Base-by-base conservation (phyloP, 2,113 vertebrate genomes). In the Atherinomorus stipes region DNA sequence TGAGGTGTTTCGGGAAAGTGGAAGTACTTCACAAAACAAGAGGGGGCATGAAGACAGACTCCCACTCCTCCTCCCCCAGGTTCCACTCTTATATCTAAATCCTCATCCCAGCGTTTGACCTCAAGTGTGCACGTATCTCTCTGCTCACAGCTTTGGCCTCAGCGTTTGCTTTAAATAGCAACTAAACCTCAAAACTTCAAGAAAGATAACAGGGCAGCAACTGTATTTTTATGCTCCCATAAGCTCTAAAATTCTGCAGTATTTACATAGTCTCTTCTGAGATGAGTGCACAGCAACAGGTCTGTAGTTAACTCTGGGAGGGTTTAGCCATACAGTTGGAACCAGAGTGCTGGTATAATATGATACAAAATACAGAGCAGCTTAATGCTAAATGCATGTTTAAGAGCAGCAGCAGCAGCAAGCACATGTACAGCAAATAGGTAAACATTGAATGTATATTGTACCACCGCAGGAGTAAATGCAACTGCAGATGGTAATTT, bases 331-430 rank as follows among this genome's bases (percentile, higher is more conserved):
- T 49, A 62, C 60, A 71, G 71, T 38, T 63, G 57, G 74, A 89
- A 81, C 71, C 75, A 81, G 67, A 62, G 64, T 22, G 1, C 66
- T 21, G 21, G 42, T 44, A 56, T 71, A 22, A 31, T 47, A 64
- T 40, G 37, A 69, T 25, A 65, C 50, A 45, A 31, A 61, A 44
- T 21, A 76, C 61, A 64, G 56, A 61, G 60, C 23, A 67, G 77
- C 79, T 71, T 59, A 40, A 72, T 72, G 74, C 73, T 25, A 85
- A 65, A 71, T 60, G 69, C 58, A 81, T 78, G 31, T 85, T 72
- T 67, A 85, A 86, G 26, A 89, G 73, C 88, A 85, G 87, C 88
- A 85, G 88, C 88, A 86, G 62, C 56, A 90, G 83, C 85, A 87
- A 85, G 86, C 86, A 86, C 73, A 82, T 40, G 19, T 69, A 84